Base-by-base conservation (phyloP, 2,888 invertebrate species). In the Pomacea canaliculata region DNA sequence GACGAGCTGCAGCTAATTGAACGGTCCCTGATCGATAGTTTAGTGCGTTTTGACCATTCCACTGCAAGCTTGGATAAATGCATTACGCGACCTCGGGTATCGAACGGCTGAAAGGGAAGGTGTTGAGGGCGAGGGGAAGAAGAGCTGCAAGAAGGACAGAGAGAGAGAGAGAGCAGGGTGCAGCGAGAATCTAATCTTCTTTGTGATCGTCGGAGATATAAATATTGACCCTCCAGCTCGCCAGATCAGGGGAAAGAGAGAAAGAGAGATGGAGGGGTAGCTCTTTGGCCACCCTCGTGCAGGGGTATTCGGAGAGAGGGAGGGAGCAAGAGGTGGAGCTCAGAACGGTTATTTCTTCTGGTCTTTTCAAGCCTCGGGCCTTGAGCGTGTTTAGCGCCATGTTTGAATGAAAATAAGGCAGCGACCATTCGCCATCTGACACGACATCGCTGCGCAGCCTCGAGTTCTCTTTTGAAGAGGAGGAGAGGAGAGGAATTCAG, bases 1-100 rank as follows among this genome's bases (percentile, higher is more conserved):
- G 68, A 68, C 27, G 68, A 13, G 68, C 37, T 27, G 7, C 68
- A 19, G 27, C 68, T 68, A 68, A 68, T 68, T 68, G 68, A 68
- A 68, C 37, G 68, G 48, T 37, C 19, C 27, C 19, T 4, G 48
- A 68, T 68, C 68, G 68, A 68, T 68, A 68, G 27, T 37, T 19
- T 63, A 46, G 37, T 27, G 23, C 37, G 68, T 68, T 68, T 68
- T 68, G 68, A 68, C 48, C 27, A 68, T 27, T 68, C 37, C 37
- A n/a, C 19, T 68, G 68, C 68, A 68, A 27, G 68, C 9, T 19
- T 27, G 68, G 68, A 27, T 68, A 68, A 68, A 27, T 37, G 68
- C 68, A 46, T 46, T 19, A 27, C 68, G 48, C 37, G 68, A 37
- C 63, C 63, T 19, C 63, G 27, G 48, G 12, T 12, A 68, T 68